Evolutionary conservation across 2,888 invertebrate genomes (phyloP), one percentile per base, ranked within the genome.

Genomic region (Malthinus flaveolus): DNA sequence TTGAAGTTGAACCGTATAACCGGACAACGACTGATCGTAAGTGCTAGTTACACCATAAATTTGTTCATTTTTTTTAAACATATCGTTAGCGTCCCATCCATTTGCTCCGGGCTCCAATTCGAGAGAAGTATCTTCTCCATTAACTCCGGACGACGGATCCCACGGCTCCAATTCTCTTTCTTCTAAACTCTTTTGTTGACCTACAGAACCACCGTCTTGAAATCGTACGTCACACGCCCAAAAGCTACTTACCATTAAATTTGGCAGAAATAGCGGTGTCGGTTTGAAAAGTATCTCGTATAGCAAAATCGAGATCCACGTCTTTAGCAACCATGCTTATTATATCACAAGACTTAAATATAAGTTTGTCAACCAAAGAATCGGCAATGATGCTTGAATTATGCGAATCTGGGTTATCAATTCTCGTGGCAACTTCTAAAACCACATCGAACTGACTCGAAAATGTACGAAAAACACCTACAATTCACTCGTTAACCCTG

Each of bases 11-110:
- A 94, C 86, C 63, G 97, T 97, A 75, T 98, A 98, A 35, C 94
- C 93, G n/a, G 89, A 84, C 68, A 98, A 80, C 61, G 91, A 89
- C 72, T 95, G 92, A 75, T 95, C 95, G 77, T 93, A 98, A 1
- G 94, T 94, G 67, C 95, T 92, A 71, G 89, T 89, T 7, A 97
- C 94, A 52, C 97, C 95, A 79, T 96, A 97, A 66, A 91, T 86
- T 75, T 87, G 86, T 77, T 94, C 93, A 80, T 97, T 97, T 77
- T 90, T 93, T 65, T 89, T 85, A 80, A 98, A 98, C 97, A 98
- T 98, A 68, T 97, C 97, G 78, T 91, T 88, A 1, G 91, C 90
- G 82, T 96, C 94, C 97, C 98, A 98, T 58, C 97, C 97, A 82
- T 95, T 95, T 79, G 89, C 85, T 66, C 87, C 85, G 67, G 87